Percentiles rank a stretch among this genome's conserved stretches.
phyloP scores from a whole-genome alignment of 35 echinoderm and acorn worm species.

The Holothuria glaberrima region DNA sequence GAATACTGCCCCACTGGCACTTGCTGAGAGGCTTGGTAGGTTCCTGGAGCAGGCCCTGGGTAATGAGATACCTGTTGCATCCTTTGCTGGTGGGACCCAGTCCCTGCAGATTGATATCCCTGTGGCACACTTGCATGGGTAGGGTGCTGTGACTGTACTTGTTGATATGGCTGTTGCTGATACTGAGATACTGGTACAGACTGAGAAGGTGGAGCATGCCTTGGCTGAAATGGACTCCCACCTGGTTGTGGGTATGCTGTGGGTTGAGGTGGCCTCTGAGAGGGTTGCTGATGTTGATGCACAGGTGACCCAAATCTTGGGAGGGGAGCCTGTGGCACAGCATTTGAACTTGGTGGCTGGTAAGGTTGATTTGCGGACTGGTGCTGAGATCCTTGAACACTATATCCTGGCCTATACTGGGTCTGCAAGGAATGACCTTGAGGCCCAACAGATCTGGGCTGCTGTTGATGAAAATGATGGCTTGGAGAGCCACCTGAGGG shows the following conservation, averaged over 20 bases:
- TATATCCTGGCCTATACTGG: not conserved
- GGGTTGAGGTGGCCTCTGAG: constrained; percentile 46
- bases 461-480: not conserved
- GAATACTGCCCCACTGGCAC: not conserved
- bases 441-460: not conserved
- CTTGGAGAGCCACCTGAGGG: not conserved
- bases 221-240: not conserved
- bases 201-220: constrained; percentile 1
- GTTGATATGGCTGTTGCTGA: constrained; percentile 42
- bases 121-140: constrained; percentile 12
- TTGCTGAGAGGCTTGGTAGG: not conserved
- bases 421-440: constrained; percentile 3
- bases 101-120: constrained; percentile 34
- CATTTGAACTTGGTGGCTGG: constrained; percentile 21
- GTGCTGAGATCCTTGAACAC: not conserved
- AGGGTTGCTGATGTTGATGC: not conserved
- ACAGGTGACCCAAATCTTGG: constrained; percentile 32
- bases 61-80: constrained; percentile 1
- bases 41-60: not conserved
- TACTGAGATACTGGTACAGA: constrained; percentile 28
- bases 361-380: not conserved
- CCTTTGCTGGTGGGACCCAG: constrained; percentile 48
- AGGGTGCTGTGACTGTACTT: not conserved
- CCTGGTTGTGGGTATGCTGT: constrained; percentile 20
- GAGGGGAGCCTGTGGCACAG: not conserved